Evolutionary conservation across 2,797 vertebrate genomes (phyloP), one percentile per base, ranked within the genome.

Genomic region (Tapirus indicus): DNA sequence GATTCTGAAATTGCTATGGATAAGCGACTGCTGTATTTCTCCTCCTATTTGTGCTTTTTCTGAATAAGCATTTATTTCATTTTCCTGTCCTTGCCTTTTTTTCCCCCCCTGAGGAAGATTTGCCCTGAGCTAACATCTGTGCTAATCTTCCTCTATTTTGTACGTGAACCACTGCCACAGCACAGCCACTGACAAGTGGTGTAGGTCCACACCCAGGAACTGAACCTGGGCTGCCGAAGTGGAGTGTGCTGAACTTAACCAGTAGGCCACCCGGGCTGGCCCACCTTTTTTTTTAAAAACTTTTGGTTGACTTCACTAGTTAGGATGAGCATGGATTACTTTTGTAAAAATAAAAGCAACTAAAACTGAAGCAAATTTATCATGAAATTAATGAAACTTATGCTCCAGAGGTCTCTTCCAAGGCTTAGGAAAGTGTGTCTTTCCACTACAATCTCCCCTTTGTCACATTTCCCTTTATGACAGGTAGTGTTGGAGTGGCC

Each of bases 271-370:
- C 47, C 9, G 47, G 47, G 47, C 47, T 47, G 47, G 47, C 47
- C 47, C 47, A 47, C 47, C 47, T 52, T 86, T 52, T 58, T 71
- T 35, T 88, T 75, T 74, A 29, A 54, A 47, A 16, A 20, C 49
- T 87, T 86, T 79, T 58, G 14, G 52, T 64, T 92, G 77, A 41
- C 75, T 78, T 97, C 27, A 78, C 44, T 78, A 60, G 72, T 95
- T 80, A 78, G 32, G 54, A 78, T 56, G n/a, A 88, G 12, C 54
- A 54, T 41, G 13, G 82, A 94, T 75, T 90, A 77, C 32, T 94
- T 94, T 75, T 52, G 58, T 52, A 66, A 78, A 89, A 95, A 68
- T 79, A 83, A 90, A 91, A 94, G 25, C 41, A 82, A 75, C 7
- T 21, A 68, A 88, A 71, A 82, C 7, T 80, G 49, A 77, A 41